phyloP scores from a whole-genome alignment of 1,140 invertebrate species.

The Drosophila obscura region DNA sequence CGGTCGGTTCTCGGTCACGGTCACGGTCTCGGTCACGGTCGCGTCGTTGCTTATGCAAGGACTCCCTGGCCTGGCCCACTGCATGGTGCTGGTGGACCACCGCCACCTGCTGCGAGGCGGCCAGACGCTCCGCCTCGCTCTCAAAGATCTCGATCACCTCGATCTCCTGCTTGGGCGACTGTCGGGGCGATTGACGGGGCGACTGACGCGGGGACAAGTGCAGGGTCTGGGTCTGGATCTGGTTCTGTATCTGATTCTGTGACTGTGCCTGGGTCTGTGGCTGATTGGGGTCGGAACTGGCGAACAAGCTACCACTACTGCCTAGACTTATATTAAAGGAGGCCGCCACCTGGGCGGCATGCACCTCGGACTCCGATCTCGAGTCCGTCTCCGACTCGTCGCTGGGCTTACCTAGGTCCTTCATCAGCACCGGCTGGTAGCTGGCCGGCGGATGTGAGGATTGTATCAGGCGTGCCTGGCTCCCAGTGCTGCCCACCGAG shows the following conservation, averaged over 20 bases:
- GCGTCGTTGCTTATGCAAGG: constrained; percentile 44
- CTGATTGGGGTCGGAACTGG: constrained; percentile 46
- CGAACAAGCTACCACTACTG: constrained; percentile 81
- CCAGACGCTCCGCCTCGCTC: constrained; percentile 71
- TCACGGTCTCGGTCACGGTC: constrained; percentile 42
- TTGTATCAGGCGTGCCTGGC: constrained; percentile 96
- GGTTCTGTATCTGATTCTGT: constrained; percentile 21
- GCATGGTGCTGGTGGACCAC: constrained; percentile 71
- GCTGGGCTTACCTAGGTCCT: constrained; percentile 92
- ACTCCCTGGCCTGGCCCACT: constrained; percentile 43
- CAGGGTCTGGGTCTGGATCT: constrained; percentile 23
- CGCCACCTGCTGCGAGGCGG: constrained; percentile 74
- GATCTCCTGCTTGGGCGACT: constrained; percentile 80
- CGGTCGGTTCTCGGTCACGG: constrained; percentile 23
- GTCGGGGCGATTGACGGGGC: constrained; percentile 73
- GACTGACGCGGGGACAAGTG: constrained; percentile 58
- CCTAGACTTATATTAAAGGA: constrained; percentile 82
- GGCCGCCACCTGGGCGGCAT: constrained; percentile 74
- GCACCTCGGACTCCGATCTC: constrained; percentile 70
- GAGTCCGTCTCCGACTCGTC: constrained; percentile 59
- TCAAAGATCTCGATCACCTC: constrained; percentile 82
- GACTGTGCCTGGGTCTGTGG: constrained; percentile 8
- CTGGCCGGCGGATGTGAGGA: constrained; percentile 95
- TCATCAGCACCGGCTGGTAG: constrained; percentile 92
- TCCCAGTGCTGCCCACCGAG: constrained; percentile 96